Evolutionary conservation across 2,888 invertebrate species (phyloP).

Genomic region (Monoplex corrugatus): DNA sequence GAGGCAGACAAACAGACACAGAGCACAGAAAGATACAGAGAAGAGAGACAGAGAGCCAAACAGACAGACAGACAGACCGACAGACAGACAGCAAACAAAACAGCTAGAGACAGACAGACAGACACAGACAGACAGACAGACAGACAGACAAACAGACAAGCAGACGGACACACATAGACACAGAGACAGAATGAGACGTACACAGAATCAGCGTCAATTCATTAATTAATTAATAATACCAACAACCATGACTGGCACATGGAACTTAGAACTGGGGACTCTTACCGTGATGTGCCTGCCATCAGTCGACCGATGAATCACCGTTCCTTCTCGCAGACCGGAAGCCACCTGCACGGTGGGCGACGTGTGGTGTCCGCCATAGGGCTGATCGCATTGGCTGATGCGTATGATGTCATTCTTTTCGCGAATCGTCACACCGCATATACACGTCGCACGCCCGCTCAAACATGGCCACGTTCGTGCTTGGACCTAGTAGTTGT

Average conservation of each 20-base stretch:
- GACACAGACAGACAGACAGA: background rate
- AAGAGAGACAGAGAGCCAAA: background rate
- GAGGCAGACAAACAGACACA: background rate
- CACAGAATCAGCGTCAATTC: too few species aligned
- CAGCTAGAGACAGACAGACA: background rate
- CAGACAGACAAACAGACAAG: background rate
- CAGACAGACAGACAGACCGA: slow-evolving; percentile 19
- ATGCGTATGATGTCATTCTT: slow-evolving; percentile 56
- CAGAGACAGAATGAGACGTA: too few species aligned
- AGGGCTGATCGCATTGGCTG: slow-evolving; percentile 45
- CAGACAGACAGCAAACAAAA: background rate
- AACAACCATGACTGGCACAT: background rate
- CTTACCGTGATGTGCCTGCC: slow-evolving; percentile 46
- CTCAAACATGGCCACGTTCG: slow-evolving; percentile 54
- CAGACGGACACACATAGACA: background rate
- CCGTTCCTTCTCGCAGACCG: slow-evolving; percentile 42
- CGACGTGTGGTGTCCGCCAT: slow-evolving; percentile 20
- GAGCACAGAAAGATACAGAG: background rate
- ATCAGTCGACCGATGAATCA: slow-evolving; percentile 47
- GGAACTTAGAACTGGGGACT: background rate
- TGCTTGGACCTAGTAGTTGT: slow-evolving; percentile 49
- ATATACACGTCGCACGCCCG: slow-evolving; percentile 53
- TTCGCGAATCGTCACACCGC: slow-evolving; percentile 56
- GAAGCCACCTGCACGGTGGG: slow-evolving; percentile 43
- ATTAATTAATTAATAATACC: too few species aligned